Evolutionary conservation across 1,140 invertebrate species (phyloP), one percentile per base, ranked within the genome.

Genomic region (Dendroctonus valens): DNA sequence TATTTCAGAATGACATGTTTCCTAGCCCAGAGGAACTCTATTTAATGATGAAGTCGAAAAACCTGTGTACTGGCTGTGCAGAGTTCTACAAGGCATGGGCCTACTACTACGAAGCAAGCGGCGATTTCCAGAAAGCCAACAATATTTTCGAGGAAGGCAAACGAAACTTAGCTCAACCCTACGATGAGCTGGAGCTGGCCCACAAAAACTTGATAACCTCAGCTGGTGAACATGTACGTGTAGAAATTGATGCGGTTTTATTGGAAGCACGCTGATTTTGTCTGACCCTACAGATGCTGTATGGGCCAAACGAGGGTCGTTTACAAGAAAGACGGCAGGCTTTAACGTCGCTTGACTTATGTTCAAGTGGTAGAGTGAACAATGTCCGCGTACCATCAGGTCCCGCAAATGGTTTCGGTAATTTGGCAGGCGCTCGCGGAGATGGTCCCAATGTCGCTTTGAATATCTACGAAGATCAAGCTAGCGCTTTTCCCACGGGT

Each of bases 21-120:
- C 83, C 85, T 58, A 89, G 91, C 80, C 87, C 89, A 40, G 77
- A 89, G 64, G 89, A 91, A 75, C 79, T 90, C 54, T 93, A 90
- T 75, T 87, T 91, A 77, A 82, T 89, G 75, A 79, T 91, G 67
- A 87, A 89, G 70, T 85, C 85, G 61, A 86, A 84, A 76, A 89
- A 89, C n/a, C 84, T 92, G 69, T 89, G 90, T 44, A 88, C 86
- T n/a, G 87, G 87, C 81, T 85, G 88, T 63, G 85, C 90, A 1
- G 87, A 91, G 66, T 86, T 91, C 70, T 93, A 92, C 74, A 83
- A 87, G 73, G 87, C 89, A 7, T 92, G 90, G 91, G 89, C 90
- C 7, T 91, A 91, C 73, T 90, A 91, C 76, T 85, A 89, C 70
- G 90, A 92, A 78, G 84, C 86, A 73, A 83, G 82, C 52, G 86